Base-by-base conservation (phyloP, 2,888 invertebrate species). In the Trisateles emortualis region DNA sequence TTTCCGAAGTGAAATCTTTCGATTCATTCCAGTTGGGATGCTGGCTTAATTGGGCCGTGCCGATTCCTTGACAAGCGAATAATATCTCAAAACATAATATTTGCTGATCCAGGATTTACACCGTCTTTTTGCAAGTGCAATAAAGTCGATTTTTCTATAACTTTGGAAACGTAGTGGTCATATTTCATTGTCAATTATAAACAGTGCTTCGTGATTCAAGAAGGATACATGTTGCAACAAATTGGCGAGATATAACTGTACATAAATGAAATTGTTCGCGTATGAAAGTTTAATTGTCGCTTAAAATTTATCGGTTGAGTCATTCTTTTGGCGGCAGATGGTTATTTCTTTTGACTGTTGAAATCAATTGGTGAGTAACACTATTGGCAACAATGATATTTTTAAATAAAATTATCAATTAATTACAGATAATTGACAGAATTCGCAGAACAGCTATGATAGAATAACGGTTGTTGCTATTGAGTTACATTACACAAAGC, bases 1-100 rank as follows among this genome's bases (percentile, higher is more conserved):
- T 75, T 72, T 68, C 14, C 39, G n/a, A 38, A 14, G 64, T 71
- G 63, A 68, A 73, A 79, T 76, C 73, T 64, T 54, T 55, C 67
- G 74, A 82, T 82, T 72, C 64, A 77, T 80, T 83, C 78, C 80
- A 79, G 78, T 52, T 61, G 60, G 72, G 79, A 82, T 74, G 68
- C 76, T 74, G 65, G 63, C 63, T 77, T 87, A 84, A 87, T 87
- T 85, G 81, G 81, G 50, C 70, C 63, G 70, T 54, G 71, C 55
- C 66, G 72, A 77, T 75, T 71, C 50, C 65, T 78, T 76, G 79
- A 81, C 81, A 76, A 74, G 64, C 76, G 72, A 74, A 74, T 77
- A 78, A 81, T 77, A 65, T 62, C 60, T 59, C 47, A 17, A 49
- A 54, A 54, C 41, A 64, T 63, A 72, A n/a, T 58, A 58, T 71